A percentile compares a stretch with the other conserved stretches of the same genome.
phyloP scores from a whole-genome alignment of 1,140 invertebrate genomes.

The Argopecten irradians region DNA sequence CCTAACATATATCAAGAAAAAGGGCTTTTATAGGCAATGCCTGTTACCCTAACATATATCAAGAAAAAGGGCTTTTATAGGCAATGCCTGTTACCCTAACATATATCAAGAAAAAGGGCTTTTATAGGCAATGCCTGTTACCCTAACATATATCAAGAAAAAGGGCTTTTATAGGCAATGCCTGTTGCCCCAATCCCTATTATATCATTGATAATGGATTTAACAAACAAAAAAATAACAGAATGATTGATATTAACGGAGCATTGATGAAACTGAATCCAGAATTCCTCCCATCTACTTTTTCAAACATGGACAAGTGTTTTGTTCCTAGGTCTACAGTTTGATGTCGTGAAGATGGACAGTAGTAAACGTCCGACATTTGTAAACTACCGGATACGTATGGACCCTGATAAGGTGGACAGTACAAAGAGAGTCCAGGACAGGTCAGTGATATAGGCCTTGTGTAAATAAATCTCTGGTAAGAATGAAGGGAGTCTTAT shows the following conservation, averaged over 20 bases:
- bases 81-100: too few relatives aligned
- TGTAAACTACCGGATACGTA: conserved; percentile 81
- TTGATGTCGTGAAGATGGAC: conserved; percentile 58
- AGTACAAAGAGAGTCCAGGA: conserved; percentile 77
- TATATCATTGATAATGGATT: too few relatives aligned
- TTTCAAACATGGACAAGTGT: background rate
- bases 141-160: too few relatives aligned
- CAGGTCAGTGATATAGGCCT: conserved; percentile 55
- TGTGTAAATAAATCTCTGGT: background rate
- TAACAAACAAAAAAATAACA: conserved; percentile 34
- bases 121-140: too few relatives aligned
- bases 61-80: too few relatives aligned
- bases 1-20: too few relatives aligned
- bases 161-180: too few relatives aligned
- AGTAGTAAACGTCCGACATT: conserved; percentile 74
- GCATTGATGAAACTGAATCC: conserved; percentile 23
- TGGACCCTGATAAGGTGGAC: conserved; percentile 81
- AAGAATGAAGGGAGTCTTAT: background rate
- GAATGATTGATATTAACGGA: conserved; percentile 25
- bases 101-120: too few relatives aligned
- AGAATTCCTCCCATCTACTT: background rate
- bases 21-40: too few relatives aligned
- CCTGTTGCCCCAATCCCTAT: too few relatives aligned
- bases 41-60: too few relatives aligned
- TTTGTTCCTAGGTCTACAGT: conserved; percentile 45